Evolutionary conservation across 2,113 vertebrate species (phyloP).

Genomic region (Chaetops frenatus): DNA sequence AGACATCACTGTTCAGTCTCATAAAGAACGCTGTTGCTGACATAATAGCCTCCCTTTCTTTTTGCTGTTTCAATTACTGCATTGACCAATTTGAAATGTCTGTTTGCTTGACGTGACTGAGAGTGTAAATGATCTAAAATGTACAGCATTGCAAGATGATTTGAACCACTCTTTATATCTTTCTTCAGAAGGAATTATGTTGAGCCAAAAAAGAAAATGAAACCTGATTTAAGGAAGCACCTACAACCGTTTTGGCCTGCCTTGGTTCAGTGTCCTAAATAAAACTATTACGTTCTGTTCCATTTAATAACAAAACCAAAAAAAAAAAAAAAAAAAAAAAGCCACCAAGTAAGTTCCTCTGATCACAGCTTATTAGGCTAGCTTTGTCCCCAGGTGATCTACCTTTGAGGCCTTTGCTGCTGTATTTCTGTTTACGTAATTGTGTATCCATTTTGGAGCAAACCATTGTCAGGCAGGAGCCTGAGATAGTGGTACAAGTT

Average conservation of each 20-base stretch:
- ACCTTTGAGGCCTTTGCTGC: neutral
- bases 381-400: neutral
- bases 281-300: neutral
- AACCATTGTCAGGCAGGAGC: neutral
- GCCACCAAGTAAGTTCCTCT: neutral
- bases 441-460: neutral
- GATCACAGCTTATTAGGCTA: neutral
- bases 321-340: neutral
- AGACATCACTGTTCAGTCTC: slow-evolving; percentile 58
- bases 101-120: neutral
- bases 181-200: neutral
- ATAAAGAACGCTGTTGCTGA: slow-evolving; percentile 19
- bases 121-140: slow-evolving; percentile 12
- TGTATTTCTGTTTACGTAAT: neutral
- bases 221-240: neutral
- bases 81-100: slow-evolving; percentile 32
- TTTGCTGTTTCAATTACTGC: slow-evolving; percentile 34
- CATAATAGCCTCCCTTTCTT: slow-evolving; percentile 8
- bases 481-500: neutral
- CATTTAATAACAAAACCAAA: neutral
- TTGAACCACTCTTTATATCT: neutral
- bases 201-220: neutral
- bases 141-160: neutral
- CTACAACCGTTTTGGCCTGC: neutral
- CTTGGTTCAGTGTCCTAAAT: neutral